Base-by-base conservation (phyloP, 2,888 invertebrate species). In the Boloria euphrosyne region DNA sequence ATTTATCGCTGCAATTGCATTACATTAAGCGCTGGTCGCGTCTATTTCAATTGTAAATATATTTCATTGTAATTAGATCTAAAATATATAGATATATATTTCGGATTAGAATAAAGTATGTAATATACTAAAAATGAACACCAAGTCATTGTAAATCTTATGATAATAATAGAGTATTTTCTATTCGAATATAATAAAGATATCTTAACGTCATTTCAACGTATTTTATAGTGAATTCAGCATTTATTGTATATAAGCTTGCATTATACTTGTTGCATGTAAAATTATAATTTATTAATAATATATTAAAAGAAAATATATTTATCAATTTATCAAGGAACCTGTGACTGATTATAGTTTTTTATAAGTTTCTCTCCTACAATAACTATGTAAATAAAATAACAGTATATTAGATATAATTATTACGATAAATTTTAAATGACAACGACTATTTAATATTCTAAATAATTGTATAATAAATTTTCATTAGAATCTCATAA, bases 401-500 rank as follows among this genome's bases (percentile, higher is more conserved):
- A 71, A 66, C 73, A 71, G 60, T 73, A 71, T 60, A 70, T 71
- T 74, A 71, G 66, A 70, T 70, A 72, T 66, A 55, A 64, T 58
- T 57, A 73, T 72, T 76, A 76, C 75, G 74, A 77, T 75, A 75
- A 77, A 73, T 80, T 79, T 80, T 76, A 82, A 77, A 85, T 81
- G 84, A 90, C 91, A 90, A 92, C 91, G 90, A 92, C 85, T 85
- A 89, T 80, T 84, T 91, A 89, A 91, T 22, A 22, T 92, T 92
- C 91, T 92, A 92, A 92, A 91, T 90, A 76, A 81, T 74, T 88
- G 84, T 89, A 85, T 81, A 75, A 75, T 88, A 87, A 84, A 83
- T 76, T 82, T 71, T 77, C 74, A 54, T 65, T 73, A 71, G 65
- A 66, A 69, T 69, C 64, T 71, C 68, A 77, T 83, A 72, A 65